Percentiles rank a stretch among this genome's conserved stretches.
Conservation (phyloP, 2,113 vertebrate genomes). For the Petaurus breviceps region DNA sequence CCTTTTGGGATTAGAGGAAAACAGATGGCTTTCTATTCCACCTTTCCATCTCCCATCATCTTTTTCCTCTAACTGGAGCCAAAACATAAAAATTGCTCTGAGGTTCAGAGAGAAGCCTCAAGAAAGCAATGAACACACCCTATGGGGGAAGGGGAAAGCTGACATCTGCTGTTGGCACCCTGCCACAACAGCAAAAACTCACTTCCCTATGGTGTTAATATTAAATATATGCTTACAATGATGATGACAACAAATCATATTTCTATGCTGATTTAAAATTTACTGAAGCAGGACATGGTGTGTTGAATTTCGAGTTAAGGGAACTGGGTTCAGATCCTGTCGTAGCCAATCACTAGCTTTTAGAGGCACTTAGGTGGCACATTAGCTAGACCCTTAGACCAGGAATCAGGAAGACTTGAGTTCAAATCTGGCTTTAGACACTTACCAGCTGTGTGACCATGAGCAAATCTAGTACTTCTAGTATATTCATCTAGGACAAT, state of each 20-base stretch:
- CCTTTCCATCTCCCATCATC: background rate
- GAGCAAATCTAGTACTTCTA: background rate
- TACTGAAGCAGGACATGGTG: background rate
- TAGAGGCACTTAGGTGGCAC: background rate
- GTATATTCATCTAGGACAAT: no score
- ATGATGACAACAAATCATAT: background rate
- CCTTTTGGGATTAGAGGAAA: background rate
- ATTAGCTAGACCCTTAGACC: background rate
- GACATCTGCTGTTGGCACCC: background rate
- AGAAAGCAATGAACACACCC: background rate
- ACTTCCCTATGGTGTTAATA: background rate
- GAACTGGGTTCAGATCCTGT: background rate
- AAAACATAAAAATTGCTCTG: background rate
- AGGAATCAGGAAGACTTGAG: no score
- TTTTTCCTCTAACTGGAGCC: background rate
- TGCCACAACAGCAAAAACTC: background rate
- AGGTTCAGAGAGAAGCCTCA: background rate
- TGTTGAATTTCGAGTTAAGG: background rate
- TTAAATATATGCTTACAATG: background rate
- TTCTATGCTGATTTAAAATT: background rate
- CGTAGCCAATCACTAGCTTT: background rate
- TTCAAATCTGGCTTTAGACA: background rate
- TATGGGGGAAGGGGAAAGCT: background rate
- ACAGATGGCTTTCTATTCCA: background rate
- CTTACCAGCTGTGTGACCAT: background rate